Base-by-base conservation (phyloP, 2,797 vertebrate species). In the Ctenopoma kingsleyae region DNA sequence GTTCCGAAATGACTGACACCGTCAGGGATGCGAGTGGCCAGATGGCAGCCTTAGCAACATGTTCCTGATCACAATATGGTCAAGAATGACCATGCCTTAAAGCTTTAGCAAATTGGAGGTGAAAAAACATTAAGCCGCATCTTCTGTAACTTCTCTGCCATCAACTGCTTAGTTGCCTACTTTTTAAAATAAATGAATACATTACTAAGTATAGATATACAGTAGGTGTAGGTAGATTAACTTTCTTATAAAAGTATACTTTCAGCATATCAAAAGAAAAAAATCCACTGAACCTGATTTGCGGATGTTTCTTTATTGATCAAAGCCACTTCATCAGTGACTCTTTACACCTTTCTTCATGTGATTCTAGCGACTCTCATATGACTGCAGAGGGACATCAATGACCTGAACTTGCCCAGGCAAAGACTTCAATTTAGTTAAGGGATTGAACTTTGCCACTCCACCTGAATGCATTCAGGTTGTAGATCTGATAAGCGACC, bases 401-500 rank as follows among this genome's bases (percentile, higher is more conserved):
- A 40, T 63, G 51, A 66, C 40, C 62, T 65, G 19, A 71, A 69
- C 22, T 40, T 43, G 5, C 25, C 61, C 22, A 38, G 41, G 23
- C 49, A 53, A 55, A 67, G 47, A 54, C 53, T 17, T 23, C 52
- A 40, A 70, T 67, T 71, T 72, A 56, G 59, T 67, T 64, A 38
- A 25, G n/a, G 57, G 67, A 67, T 27, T 57, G 41, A 83, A 76
- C 61, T 67, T 64, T 60, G 25, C 40, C 1, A 1, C 59, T 53
- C 49, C 25, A 59, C 47, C 58, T 58, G 61, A 80, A 62, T 74
- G 71, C 43, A 65, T 81, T 68, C 17, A 11, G 4, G 49, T 52
- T 71, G 62, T 71, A 61, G 54, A 78, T 76, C 58, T 76, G 67
- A 87, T 76, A 54, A 75, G 61, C 35, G 71, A 54, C 74, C 66